phyloP scores from a whole-genome alignment of 1,140 invertebrate genomes.

The Aplysia californica region DNA sequence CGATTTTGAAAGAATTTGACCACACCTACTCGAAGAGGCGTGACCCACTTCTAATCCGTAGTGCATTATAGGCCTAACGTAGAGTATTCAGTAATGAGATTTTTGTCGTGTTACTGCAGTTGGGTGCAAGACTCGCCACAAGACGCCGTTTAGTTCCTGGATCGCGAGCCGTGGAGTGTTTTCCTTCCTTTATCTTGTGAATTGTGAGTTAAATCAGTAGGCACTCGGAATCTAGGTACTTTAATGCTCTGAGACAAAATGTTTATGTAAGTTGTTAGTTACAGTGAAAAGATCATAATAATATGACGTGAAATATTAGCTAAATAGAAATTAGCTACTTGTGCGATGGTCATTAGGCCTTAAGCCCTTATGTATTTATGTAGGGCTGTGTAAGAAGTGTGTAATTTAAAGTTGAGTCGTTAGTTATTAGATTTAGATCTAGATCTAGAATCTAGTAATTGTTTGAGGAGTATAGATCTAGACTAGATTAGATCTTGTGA shows the following conservation, averaged over 20 bases:
- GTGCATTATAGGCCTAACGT: background rate
- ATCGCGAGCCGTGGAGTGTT: background rate
- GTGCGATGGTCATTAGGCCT: background rate
- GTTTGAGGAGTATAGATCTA: background rate
- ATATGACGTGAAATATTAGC: background rate
- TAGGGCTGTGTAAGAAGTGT: background rate
- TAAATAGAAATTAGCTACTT: background rate
- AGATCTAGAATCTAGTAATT: no score
- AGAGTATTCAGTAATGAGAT: background rate
- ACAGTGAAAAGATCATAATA: background rate
- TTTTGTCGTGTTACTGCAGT: background rate
- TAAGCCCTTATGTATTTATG: background rate
- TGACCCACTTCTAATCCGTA: background rate
- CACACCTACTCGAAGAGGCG: slow-evolving; percentile 21
- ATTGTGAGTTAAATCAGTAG: background rate
- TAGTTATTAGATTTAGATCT: background rate
- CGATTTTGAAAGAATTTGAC: slow-evolving; percentile 24
- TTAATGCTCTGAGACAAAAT: background rate
- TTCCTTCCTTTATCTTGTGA: background rate
- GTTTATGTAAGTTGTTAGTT: background rate
- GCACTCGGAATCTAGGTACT: background rate
- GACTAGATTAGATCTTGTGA: background rate
- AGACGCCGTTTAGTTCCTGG: no score
- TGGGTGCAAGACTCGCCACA: background rate
- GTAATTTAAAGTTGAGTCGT: background rate